Conservation (phyloP, 2,888 invertebrate species). For the Lepetodrilus schrolli region DNA sequence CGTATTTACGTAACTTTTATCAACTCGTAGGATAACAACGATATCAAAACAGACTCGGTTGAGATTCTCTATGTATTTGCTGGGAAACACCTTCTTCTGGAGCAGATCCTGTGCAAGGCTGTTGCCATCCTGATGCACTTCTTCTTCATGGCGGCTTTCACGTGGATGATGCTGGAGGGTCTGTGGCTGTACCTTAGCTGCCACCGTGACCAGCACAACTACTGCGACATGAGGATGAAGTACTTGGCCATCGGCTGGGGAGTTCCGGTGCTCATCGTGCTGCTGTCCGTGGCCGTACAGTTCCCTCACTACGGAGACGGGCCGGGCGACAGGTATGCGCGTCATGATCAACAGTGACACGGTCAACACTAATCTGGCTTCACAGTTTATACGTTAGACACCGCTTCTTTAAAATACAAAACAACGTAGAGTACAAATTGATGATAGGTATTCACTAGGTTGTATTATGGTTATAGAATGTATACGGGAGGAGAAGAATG, state of each 20-base stretch:
- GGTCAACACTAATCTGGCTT: no score
- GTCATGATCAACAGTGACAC: no score
- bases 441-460: background rate
- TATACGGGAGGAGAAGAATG: no score
- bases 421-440: background rate
- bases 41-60: no score
- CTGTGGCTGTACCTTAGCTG: constrained; percentile 56
- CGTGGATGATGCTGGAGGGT: constrained; percentile 64
- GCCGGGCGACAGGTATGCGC: constrained; percentile 49
- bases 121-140: constrained; percentile 56
- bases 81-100: no score
- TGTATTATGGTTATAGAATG: background rate
- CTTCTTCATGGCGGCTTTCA: constrained; percentile 55
- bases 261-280: constrained; percentile 52
- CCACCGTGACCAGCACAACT: constrained; percentile 49
- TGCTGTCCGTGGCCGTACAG: constrained; percentile 52
- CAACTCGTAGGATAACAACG: no score
- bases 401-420: background rate
- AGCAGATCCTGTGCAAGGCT: constrained; percentile 54
- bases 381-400: no score
- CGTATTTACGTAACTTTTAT: no score
- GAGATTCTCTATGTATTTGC: no score
- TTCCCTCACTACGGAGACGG: constrained; percentile 56
- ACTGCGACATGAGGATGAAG: constrained; percentile 50
- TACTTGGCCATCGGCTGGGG: constrained; percentile 60